A percentile compares a stretch with the other conserved stretches of the same genome.
These are phyloP conservation scores for Trichacis sp. DNA, from an alignment of 2,888 invertebrate species.

Conservation along the genomic window DNA sequence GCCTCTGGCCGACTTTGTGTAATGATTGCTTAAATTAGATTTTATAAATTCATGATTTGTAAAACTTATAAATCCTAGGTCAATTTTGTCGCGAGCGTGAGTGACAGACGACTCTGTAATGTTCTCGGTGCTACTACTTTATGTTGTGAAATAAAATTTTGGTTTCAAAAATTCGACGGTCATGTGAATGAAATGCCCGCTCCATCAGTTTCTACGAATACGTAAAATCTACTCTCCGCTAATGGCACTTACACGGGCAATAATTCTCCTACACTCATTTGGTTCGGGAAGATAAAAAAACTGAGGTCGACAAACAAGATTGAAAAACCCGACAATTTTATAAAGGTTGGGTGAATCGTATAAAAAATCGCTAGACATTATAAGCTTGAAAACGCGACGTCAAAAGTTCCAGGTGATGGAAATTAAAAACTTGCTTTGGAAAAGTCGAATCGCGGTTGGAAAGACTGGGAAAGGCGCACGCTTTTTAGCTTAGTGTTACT, in stretches of 20 bases:
- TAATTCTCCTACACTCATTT: constrained; percentile 4
- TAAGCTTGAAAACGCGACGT: background rate
- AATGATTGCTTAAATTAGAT: constrained; percentile 14
- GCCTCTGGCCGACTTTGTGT: constrained; percentile 4
- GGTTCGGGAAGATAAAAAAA: constrained; percentile 3
- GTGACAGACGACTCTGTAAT: too few relatives aligned
- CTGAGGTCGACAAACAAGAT: background rate
- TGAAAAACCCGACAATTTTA: background rate
- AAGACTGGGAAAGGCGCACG: constrained; percentile 26
- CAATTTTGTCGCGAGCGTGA: background rate
- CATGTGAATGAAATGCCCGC: too few relatives aligned
- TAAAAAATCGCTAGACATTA: background rate
- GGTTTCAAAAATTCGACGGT: too few relatives aligned
- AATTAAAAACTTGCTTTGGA: constrained; percentile 7
- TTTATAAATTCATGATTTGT: too few relatives aligned
- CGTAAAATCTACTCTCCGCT: constrained; percentile 9
- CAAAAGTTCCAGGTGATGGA: background rate
- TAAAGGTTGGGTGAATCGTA: background rate
- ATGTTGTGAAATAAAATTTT: too few relatives aligned
- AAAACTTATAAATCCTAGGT: background rate
- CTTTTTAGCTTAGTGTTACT: constrained; percentile 68
- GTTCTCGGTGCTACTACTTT: too few relatives aligned
- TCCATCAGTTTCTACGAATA: constrained; percentile 5
- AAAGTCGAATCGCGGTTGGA: constrained; percentile 1
- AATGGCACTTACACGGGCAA: constrained; percentile 20